Percentiles rank a stretch among this genome's conserved stretches.
Evolutionary conservation across 2,888 invertebrate species (phyloP).

Genomic region (Pyrochroa serraticornis): DNA sequence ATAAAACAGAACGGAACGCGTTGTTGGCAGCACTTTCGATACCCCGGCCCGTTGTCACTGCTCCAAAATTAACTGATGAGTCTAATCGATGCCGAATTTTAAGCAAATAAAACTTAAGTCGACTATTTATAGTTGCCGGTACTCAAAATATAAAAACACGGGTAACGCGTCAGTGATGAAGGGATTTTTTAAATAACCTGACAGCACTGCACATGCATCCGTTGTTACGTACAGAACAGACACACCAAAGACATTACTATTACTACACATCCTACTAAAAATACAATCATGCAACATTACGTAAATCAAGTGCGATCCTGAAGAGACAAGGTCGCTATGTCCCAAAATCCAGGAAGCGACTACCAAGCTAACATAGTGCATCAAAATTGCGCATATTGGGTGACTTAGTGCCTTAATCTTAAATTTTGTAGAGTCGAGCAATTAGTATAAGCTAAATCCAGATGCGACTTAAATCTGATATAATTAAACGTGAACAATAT

Average conservation of each 20-base stretch:
- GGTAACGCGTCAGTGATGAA: not conserved
- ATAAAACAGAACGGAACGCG: slow-evolving; percentile 6
- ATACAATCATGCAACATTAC: slow-evolving; percentile 23
- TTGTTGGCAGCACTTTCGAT: slow-evolving; percentile 21
- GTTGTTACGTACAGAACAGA: not conserved
- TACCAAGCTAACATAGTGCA: not conserved
- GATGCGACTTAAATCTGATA: slow-evolving; percentile 1
- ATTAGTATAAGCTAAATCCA: slow-evolving; percentile 44
- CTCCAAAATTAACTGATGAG: slow-evolving; percentile 49
- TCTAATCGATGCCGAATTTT: slow-evolving; percentile 40
- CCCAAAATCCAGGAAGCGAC: not conserved
- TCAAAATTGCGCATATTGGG: not conserved
- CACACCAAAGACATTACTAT: slow-evolving; percentile 11
- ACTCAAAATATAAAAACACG: slow-evolving; percentile 9
- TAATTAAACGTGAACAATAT: not conserved
- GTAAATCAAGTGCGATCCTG: not conserved
- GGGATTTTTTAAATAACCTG: slow-evolving; percentile 5
- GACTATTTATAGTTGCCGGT: slow-evolving; percentile 39
- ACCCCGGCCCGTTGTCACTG: slow-evolving; percentile 37
- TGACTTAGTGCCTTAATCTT: slow-evolving; percentile 13
- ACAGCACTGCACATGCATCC: slow-evolving; percentile 15
- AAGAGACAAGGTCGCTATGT: slow-evolving; percentile 12
- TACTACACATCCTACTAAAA: slow-evolving; percentile 14
- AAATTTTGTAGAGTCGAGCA: slow-evolving; percentile 36
- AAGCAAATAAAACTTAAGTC: slow-evolving; percentile 40